A percentile compares a stretch with the other conserved stretches of the same genome.
These are phyloP conservation scores for Drosophila sp. DNA, from an alignment of 1,140 invertebrate genomes.

Conservation along the genomic window DNA sequence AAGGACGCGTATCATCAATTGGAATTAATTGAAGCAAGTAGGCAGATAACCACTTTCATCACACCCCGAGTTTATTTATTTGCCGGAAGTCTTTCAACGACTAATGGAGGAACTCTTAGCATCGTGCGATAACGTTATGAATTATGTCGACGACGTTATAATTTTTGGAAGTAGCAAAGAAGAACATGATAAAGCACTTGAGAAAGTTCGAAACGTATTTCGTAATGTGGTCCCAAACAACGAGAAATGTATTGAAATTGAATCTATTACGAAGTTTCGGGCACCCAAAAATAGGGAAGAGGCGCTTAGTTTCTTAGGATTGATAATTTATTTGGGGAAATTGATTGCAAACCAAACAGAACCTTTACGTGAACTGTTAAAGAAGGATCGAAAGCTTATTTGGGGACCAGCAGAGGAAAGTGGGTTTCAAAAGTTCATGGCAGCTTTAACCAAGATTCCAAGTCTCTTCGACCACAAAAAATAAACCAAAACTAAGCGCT, in stretches of 20 bases:
- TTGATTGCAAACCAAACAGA: slow-evolving; percentile 62
- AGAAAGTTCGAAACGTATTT: background rate
- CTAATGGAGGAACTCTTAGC: background rate
- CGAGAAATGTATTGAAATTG: background rate
- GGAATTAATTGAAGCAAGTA: background rate
- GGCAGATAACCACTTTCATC: background rate
- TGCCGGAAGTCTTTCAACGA: background rate
- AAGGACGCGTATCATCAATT: slow-evolving; percentile 20
- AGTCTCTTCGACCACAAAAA: background rate
- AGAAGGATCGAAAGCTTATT: background rate
- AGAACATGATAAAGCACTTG: background rate
- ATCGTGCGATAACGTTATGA: background rate
- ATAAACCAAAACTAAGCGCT: background rate
- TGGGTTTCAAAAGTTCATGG: background rate
- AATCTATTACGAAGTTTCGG: background rate
- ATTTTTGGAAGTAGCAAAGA: background rate
- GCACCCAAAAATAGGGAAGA: slow-evolving; percentile 49
- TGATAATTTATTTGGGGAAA: slow-evolving; percentile 67
- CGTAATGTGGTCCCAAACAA: background rate
- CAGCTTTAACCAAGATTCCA: background rate
- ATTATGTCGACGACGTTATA: background rate
- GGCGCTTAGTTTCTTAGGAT: slow-evolving; percentile 72
- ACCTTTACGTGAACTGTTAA: slow-evolving; percentile 16
- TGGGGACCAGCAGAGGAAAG: background rate
- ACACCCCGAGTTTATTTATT: background rate